Percentiles rank a stretch among this genome's conserved stretches.
Evolutionary conservation across 1,140 invertebrate genomes (phyloP).

Genomic region (Gryllus bimaculatus): DNA sequence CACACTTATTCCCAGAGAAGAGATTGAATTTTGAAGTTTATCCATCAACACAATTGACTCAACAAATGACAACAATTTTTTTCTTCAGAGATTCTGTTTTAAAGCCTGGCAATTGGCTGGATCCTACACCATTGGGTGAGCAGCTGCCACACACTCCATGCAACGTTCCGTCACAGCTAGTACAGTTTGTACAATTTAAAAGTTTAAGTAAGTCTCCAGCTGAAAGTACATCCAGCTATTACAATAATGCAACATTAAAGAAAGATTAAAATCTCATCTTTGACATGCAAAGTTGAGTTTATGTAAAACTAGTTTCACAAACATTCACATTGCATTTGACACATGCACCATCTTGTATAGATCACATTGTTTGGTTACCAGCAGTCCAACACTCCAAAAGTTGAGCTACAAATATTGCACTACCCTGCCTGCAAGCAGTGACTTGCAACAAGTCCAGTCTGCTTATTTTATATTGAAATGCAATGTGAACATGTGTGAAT

Average conservation of each 20-base stretch:
- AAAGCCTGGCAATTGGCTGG: background rate
- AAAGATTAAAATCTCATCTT: background rate
- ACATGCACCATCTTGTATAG: background rate
- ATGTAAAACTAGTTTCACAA: background rate
- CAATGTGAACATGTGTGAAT: background rate
- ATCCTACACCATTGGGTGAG: background rate
- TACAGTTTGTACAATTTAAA: background rate
- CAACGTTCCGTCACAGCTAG: background rate
- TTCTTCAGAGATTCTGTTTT: background rate
- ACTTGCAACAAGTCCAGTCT: too few species aligned
- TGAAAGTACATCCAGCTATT: conserved; percentile 1
- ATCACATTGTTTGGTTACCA: too few species aligned
- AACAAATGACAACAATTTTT: background rate
- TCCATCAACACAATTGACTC: background rate
- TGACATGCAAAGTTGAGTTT: conserved; percentile 1
- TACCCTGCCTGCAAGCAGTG: too few species aligned
- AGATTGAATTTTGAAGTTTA: background rate
- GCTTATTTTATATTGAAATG: too few species aligned
- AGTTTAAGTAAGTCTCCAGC: background rate
- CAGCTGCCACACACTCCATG: background rate
- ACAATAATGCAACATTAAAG: background rate
- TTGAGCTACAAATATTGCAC: too few species aligned
- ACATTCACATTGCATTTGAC: background rate
- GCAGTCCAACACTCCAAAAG: too few species aligned
- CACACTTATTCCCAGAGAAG: background rate